These are phyloP conservation scores for Acarapis woodi DNA, from an alignment of 1,140 invertebrate genomes.

Conservation along the genomic window DNA sequence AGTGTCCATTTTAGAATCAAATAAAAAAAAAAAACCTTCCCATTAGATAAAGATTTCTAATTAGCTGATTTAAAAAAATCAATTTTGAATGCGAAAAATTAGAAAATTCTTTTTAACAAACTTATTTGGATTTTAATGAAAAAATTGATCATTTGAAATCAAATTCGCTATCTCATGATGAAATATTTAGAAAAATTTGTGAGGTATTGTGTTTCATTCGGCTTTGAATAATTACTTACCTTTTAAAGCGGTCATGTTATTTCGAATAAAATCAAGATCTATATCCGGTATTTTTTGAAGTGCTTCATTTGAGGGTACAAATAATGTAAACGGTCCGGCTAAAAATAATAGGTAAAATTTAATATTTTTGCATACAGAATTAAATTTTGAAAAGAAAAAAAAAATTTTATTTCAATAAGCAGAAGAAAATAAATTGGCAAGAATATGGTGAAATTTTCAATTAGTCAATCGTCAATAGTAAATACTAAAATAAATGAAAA, in stretches of 20 bases:
- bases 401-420: background rate
- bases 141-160: background rate
- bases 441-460: background rate
- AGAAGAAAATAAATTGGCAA: background rate
- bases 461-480: background rate
- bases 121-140: no score
- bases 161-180: background rate
- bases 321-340: slow-evolving; percentile 14
- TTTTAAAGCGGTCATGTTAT: slow-evolving; percentile 14
- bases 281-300: slow-evolving; percentile 13
- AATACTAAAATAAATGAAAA: background rate
- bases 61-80: no score
- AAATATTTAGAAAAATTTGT: background rate
- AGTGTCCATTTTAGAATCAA: no score
- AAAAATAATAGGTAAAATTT: slow-evolving; percentile 1
- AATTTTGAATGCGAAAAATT: no score
- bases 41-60: no score
- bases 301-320: slow-evolving; percentile 15
- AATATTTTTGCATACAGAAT: background rate
- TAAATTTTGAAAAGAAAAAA: background rate
- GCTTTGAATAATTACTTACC: no score
- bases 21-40: no score
- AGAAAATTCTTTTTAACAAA: no score
- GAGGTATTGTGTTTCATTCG: background rate
- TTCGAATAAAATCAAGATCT: slow-evolving; percentile 12